Evolutionary conservation across 2,797 vertebrate genomes (phyloP).

Genomic region (Rhinophrynus dorsalis): DNA sequence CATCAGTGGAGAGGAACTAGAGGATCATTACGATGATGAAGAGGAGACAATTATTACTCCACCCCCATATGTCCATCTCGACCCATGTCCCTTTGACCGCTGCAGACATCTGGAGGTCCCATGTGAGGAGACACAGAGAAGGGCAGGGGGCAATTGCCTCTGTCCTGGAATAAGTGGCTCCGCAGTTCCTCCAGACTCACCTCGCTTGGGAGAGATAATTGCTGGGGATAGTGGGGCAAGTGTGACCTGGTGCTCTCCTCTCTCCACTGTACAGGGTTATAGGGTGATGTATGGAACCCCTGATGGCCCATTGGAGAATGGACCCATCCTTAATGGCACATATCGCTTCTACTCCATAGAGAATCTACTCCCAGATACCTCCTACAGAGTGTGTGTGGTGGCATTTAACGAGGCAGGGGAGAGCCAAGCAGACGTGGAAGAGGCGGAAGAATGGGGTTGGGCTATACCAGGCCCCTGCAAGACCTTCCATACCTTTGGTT

Average conservation of each 20-base stretch:
- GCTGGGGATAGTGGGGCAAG: not conserved
- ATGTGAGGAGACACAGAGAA: slow-evolving; percentile 26
- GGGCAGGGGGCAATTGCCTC: slow-evolving; percentile 10
- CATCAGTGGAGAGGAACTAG: slow-evolving; percentile 1
- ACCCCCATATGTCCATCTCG: not conserved
- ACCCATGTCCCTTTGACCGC: slow-evolving; percentile 12
- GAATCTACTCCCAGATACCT: not conserved
- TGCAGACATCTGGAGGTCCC: slow-evolving; percentile 22
- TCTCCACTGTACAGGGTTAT: slow-evolving; percentile 24
- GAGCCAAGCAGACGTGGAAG: not conserved
- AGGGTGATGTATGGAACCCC: not conserved
- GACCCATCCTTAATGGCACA: slow-evolving; percentile 16
- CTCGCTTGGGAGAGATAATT: not conserved
- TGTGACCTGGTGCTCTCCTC: slow-evolving; percentile 35
- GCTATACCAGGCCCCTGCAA: slow-evolving; percentile 9
- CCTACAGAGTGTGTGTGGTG: slow-evolving; percentile 30
- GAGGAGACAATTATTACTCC: not conserved
- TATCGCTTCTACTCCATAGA: slow-evolving; percentile 24
- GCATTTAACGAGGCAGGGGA: slow-evolving; percentile 37
- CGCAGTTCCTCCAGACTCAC: slow-evolving; percentile 13
- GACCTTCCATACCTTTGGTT: not conserved
- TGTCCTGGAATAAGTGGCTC: slow-evolving; percentile 35
- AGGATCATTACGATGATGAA: slow-evolving; percentile 14
- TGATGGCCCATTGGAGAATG: not conserved
- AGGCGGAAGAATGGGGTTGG: not conserved